Percentiles rank a stretch among this genome's conserved stretches.
phyloP scores from a whole-genome alignment of 2,113 vertebrate genomes.

The Neodontobutis hainanensis region DNA sequence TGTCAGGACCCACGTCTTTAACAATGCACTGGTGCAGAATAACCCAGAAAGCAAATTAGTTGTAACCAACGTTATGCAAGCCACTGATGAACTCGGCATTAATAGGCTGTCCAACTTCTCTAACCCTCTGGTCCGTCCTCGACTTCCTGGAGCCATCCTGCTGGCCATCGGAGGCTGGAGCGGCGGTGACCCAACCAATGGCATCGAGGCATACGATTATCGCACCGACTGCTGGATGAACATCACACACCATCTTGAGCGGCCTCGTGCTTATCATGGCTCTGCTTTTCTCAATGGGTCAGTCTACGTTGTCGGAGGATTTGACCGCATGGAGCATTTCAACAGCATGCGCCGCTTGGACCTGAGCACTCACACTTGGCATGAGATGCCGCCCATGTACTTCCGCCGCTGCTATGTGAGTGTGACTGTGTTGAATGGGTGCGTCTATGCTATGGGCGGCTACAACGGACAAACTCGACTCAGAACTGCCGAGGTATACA shows the following conservation, averaged over 20 bases:
- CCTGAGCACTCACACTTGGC: conserved; percentile 26
- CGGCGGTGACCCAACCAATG: not conserved
- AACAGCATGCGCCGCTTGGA: conserved; percentile 34
- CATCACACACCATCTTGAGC: not conserved
- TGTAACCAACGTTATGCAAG: not conserved
- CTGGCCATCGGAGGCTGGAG: conserved; percentile 20
- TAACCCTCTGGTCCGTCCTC: not conserved
- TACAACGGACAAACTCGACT: not conserved
- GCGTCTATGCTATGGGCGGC: conserved; percentile 61
- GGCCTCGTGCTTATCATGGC: conserved; percentile 40
- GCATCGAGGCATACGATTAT: conserved; percentile 20
- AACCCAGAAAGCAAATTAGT: not conserved
- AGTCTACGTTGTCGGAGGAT: conserved; percentile 56
- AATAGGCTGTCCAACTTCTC: not conserved
- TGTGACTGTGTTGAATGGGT: conserved; percentile 30
- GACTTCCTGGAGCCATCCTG: not conserved
- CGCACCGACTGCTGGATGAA: conserved; percentile 20
- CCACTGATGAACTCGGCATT: not conserved
- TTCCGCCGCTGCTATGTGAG: conserved; percentile 46
- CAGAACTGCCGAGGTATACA: conserved; percentile 49
- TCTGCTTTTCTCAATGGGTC: conserved; percentile 20
- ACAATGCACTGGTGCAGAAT: not conserved
- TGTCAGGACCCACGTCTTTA: not conserved
- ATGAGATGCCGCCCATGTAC: conserved; percentile 42
- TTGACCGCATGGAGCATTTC: conserved; percentile 7